Base-by-base conservation (phyloP, 2,797 vertebrate genomes). In the Mus spretus region DNA sequence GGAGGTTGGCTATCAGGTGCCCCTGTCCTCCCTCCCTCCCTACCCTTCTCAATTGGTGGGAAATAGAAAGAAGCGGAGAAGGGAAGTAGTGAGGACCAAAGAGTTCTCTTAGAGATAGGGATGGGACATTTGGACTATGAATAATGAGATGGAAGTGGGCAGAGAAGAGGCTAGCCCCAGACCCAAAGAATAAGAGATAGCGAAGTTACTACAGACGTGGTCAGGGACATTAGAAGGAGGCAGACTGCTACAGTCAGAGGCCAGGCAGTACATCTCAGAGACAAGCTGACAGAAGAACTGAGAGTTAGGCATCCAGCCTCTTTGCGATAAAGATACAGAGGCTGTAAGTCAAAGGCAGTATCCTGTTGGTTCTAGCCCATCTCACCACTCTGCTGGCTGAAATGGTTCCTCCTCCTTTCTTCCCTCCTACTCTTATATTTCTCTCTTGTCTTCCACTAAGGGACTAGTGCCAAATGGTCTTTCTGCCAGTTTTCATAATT, bases 401-500 rank as follows among this genome's bases (percentile, higher is more conserved):
- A 96, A 84, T 80, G 40, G 26, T 20, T 82, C 59, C 70, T 72
- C 17, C 37, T 70, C 13, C 24, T 94, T 85, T 95, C 81, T 86
- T 78, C 83, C 53, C 22, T 77, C 88, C 79, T 74, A 1, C n/a
- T 88, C 40, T 15, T 82, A 13, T 50, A 0, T 89, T 22, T 92
- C 53, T 81, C 50, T 74, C 50, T 90, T 83, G 70, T 79, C 40
- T 79, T 94, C 80, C 93, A 75, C 90, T 65, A 91, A 77, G 70
- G 72, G n/a, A 94, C 70, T 80, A 28, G 80, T 96, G 89, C 92
- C 97, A 95, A 85, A 94, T 37, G 53, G 92, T 83, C 65, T 94
- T 74, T 70, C 37, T 89, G 85, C 91, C 93, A 86, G 74, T 91
- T 96, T 97, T 91, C 37, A n/a, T 96, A 92, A 50, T 89, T 94